phyloP scores from a whole-genome alignment of 2,888 invertebrate species.

The Artemia sp. region DNA sequence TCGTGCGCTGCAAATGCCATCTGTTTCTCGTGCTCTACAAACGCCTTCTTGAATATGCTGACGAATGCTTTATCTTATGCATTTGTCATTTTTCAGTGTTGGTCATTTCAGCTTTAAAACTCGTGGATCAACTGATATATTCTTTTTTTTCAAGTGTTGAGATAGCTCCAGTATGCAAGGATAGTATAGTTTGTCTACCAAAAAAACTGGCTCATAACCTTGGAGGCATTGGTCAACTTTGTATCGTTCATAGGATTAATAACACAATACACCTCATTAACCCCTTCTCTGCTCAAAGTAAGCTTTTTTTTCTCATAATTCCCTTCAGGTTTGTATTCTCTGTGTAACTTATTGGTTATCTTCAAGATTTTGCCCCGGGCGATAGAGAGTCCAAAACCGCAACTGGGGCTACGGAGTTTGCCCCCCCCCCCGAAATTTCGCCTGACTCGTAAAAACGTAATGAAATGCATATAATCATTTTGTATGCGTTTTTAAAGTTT shows the following conservation, averaged over 20 bases:
- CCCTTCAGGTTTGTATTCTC: neutral
- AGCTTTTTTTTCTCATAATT: conserved; percentile 27
- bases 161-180: conserved; percentile 88
- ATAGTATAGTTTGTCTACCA: conserved; percentile 75
- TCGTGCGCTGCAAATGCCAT: too few species aligned
- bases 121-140: too few species aligned
- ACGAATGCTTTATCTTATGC: too few species aligned
- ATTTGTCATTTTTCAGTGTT: too few species aligned
- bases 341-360: neutral
- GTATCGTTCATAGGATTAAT: conserved; percentile 71
- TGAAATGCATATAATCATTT: neutral
- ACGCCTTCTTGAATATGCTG: too few species aligned
- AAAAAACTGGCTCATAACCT: conserved; percentile 66
- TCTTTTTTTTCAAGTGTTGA: conserved; percentile 50
- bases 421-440: neutral
- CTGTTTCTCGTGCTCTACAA: too few species aligned
- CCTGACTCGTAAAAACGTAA: too few species aligned
- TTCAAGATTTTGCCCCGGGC: conserved; percentile 16
- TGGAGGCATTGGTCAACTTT: conserved; percentile 72
- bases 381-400: too few species aligned
- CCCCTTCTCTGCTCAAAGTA: conserved; percentile 65
- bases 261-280: conserved; percentile 83
- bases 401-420: neutral
- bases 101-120: too few species aligned
- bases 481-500: neutral